phyloP scores from a whole-genome alignment of 1,140 invertebrate genomes.

The Caenorhabditis remanei region DNA sequence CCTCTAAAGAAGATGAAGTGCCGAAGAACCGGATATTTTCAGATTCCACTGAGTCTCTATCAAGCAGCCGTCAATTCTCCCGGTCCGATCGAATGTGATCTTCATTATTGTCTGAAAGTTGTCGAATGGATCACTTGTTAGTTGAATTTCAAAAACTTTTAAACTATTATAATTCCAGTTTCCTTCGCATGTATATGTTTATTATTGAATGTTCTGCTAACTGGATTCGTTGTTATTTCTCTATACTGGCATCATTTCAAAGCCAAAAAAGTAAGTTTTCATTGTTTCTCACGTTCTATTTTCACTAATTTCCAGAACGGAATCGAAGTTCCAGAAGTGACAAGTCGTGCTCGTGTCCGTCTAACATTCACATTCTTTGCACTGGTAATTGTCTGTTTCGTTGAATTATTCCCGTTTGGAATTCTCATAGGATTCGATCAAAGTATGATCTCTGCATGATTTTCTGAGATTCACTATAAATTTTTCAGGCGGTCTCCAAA shows the following conservation, averaged over 20 bases:
- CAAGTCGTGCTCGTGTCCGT: constrained; percentile 1
- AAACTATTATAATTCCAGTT: not conserved
- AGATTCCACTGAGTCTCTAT: constrained; percentile 1
- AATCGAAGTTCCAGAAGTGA: constrained; percentile 11
- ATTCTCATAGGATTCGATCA: not conserved
- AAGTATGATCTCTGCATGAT: not conserved
- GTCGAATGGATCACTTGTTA: constrained; percentile 24
- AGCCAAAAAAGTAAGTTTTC: not conserved
- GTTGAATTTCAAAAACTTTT: not conserved
- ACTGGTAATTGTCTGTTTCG: not conserved
- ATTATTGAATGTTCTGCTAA: not conserved
- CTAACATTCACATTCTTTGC: constrained; percentile 11
- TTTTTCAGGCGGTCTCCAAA: not conserved
- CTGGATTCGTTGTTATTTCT: not conserved
- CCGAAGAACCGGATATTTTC: too few species aligned
- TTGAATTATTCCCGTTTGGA: not conserved
- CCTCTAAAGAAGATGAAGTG: not conserved
- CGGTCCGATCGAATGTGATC: constrained; percentile 1
- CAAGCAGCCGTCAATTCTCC: not conserved
- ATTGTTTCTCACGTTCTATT: not conserved
- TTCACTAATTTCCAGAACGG: not conserved
- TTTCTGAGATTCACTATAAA: not conserved
- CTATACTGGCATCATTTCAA: constrained; percentile 4
- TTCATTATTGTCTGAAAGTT: not conserved
- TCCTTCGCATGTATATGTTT: not conserved